Evolutionary conservation across 2,888 invertebrate genomes (phyloP), one percentile per base, ranked within the genome.

Genomic region (Apoda limacodes): DNA sequence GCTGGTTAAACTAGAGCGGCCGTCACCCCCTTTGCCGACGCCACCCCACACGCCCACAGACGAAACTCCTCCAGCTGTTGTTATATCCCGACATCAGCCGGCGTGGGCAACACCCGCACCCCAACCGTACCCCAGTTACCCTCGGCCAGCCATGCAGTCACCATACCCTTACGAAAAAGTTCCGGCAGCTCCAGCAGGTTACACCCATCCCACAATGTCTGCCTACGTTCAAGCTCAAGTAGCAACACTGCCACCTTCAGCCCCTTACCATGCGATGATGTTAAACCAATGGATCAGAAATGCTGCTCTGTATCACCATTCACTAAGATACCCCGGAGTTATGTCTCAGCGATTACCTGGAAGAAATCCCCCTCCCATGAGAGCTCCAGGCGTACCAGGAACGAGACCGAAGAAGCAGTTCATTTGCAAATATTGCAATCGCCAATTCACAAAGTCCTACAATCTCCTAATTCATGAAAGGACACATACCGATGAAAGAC

Each of bases 391-490:
- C 27, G 76, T 72, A 3, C 83, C 82, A 27, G 84, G 86, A 48
- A 82, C 76, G 17, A 80, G 89, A 41, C 89, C 89, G 25, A 89
- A 89, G 65, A 89, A 89, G 49, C 89, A 98, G 75, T 98, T 96
- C 78, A 97, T 98, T 59, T 98, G 98, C 85, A 94, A 95, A 76
- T 98, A 92, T 75, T 98, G 98, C 82, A 91, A 93, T 62, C 87
- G 98, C 20, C 95, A 97, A 62, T 98, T 98, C 78, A 98, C 97
- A 43, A 98, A 98, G 71, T 95, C 95, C 27, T 98, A 98, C 84
- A 98, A 98, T 70, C 84, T 98, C 50, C 85, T 98, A 54, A 98
- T 98, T 50, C 98, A 98, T 68, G 98, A 97, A 66, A 85, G 96
- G 55, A 98, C 97, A 2, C 98, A 98, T 67, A 98, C 97, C 20